Evolutionary conservation across 2,113 vertebrate species (phyloP), one percentile per base, ranked within the genome.

Genomic region (Azemiops feae): DNA sequence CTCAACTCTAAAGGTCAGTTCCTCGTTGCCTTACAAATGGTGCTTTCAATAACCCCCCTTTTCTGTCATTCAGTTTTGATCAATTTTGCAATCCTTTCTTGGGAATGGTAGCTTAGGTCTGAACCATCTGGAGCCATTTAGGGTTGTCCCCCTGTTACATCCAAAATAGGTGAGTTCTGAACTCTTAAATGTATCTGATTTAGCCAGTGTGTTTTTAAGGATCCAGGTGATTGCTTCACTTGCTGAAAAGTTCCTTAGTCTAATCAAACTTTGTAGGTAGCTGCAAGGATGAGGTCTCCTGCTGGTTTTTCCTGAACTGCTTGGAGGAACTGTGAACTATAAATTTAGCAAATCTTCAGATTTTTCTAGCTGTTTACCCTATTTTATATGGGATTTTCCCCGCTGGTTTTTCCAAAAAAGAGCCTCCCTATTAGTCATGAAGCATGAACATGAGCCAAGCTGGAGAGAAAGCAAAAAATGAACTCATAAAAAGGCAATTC

Each of bases 301-400:
- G 5, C 7, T 39, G 39, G 10, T 14, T 39, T 86, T 8, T 14
- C 34, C 25, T 30, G 92, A 94, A 88, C 90, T 94, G 90, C 93
- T 93, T 92, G 93, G 57, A 95, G 94, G 47, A 74, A 74, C 4
- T 4, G 58, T 43, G 34, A 52, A 4, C 50, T 69, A 27, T 88
- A 64, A 88, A 64, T 39, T 7, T 39, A 88, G 47, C 43, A 74
- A 81, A 74, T 85, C 94, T 58, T 95, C 97, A 96, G 97, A 96
- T 94, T 98, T 50, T 98, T 97, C 97, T 97, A 97, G 97, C 96
- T 97, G 97, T 96, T 96, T 97, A 97, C 97, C 98, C 64, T n/a
- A 97, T 97, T 98, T 98, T 97, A 97, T 97, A 98, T 97, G 98
- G 98, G 97, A 98, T 96, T 96, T 97, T 96, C 97, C 97, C 97